A percentile compares a stretch with the other conserved stretches of the same genome.
phyloP scores from a whole-genome alignment of 2,888 invertebrate species.

The Melieria omissa region DNA sequence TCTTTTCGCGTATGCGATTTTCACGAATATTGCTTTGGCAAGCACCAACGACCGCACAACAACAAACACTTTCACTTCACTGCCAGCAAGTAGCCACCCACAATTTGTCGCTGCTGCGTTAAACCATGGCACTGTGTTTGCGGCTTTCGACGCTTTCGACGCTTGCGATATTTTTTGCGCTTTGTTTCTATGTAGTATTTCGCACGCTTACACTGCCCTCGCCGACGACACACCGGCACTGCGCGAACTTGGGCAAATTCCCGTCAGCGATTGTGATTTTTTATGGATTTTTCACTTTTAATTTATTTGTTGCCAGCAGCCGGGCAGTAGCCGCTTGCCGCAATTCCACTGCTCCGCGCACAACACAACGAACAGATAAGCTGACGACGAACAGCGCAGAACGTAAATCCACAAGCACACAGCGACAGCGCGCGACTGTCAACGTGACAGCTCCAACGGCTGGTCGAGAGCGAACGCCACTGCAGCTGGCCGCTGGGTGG shows the following conservation, averaged over 20 bases:
- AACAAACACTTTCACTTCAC: no score
- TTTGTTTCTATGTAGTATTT: neutral
- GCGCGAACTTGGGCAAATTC: neutral
- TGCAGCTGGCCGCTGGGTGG: constrained; percentile 6
- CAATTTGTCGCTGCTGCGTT: no score
- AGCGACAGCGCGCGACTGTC: constrained; percentile 44
- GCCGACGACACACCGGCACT: neutral
- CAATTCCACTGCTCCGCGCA: neutral
- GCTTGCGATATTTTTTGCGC: neutral
- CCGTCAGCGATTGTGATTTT: neutral
- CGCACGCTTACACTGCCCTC: neutral
- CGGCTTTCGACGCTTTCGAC: no score
- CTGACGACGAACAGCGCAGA: constrained; percentile 9
- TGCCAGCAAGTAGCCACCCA: no score
- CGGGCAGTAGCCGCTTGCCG: no score
- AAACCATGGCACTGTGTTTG: no score
- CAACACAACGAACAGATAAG: constrained; percentile 11
- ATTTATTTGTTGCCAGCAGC: neutral
- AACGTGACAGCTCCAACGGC: constrained; percentile 42
- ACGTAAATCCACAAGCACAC: constrained; percentile 38
- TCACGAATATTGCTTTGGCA: no score
- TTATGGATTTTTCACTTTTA: neutral
- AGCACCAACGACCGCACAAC: no score
- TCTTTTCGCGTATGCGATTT: no score
- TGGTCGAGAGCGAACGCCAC: constrained; percentile 26